Evolutionary conservation across 2,888 invertebrate genomes (phyloP), one percentile per base, ranked within the genome.

Genomic region (Proisotoma minuta): DNA sequence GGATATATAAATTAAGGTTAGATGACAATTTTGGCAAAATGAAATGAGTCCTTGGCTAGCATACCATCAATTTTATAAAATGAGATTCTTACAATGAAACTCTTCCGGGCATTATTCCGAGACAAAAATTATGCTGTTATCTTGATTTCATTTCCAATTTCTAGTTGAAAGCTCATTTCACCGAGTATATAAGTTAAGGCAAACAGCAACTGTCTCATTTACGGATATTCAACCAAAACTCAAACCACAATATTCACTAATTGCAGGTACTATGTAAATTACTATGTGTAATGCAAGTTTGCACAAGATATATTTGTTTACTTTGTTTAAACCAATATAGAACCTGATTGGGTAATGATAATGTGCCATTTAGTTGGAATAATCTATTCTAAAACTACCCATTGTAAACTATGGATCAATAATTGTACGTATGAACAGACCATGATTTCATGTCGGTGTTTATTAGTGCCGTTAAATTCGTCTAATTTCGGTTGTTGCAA

Each of bases 101-200:
- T 40, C 39, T 54, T 39, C 54, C 54, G 40, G 39, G 54, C 40
- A n/a, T n/a, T n/a, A n/a, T n/a, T n/a, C n/a, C n/a, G n/a, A n/a
- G n/a, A n/a, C n/a, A n/a, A n/a, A n/a, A n/a, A n/a, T n/a, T n/a
- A n/a, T n/a, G n/a, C n/a, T n/a, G n/a, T n/a, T n/a, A n/a, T n/a
- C n/a, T n/a, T n/a, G n/a, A n/a, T n/a, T n/a, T n/a, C n/a, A n/a
- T n/a, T n/a, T n/a, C n/a, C n/a, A n/a, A n/a, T n/a, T n/a, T n/a
- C n/a, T n/a, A n/a, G n/a, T n/a, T n/a, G n/a, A n/a, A n/a, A n/a
- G n/a, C n/a, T n/a, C n/a, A n/a, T n/a, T 34, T 15, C 18, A 43
- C 43, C 15, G 18, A 43, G 43, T n/a, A n/a, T 43, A 43, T 43
- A 43, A 43, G 48, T 58, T 58, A 34, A 20, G 22, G 48, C 18